phyloP scores from a whole-genome alignment of 2,113 vertebrate genomes.

The Tupaia chinensis region DNA sequence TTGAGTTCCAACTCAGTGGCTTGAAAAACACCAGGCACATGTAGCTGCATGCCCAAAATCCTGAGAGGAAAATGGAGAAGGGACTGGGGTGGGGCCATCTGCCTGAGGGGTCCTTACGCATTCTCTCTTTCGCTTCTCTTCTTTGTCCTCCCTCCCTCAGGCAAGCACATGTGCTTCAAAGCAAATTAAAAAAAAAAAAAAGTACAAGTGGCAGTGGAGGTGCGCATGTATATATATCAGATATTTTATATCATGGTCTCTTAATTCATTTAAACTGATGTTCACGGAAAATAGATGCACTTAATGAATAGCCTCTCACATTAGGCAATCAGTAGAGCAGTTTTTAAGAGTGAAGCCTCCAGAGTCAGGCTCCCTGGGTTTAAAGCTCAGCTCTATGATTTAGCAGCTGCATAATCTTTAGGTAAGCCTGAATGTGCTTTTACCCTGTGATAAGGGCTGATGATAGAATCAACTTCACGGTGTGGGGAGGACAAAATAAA shows the following conservation, averaged over 20 bases:
- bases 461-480: background rate
- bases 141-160: too few species aligned
- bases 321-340: background rate
- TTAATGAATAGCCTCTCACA: background rate
- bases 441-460: background rate
- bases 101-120: too few species aligned
- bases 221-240: too few species aligned
- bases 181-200: too few species aligned
- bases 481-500: background rate
- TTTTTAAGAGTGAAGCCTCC: background rate
- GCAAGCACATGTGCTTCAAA: too few species aligned
- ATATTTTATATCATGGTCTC: background rate
- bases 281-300: background rate
- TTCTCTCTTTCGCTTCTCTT: too few species aligned
- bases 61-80: too few species aligned
- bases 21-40: too few species aligned
- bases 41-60: too few species aligned
- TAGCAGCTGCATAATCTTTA: background rate
- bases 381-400: background rate
- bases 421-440: background rate
- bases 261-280: background rate
- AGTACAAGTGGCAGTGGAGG: background rate
- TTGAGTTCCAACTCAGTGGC: too few species aligned
- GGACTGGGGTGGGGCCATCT: too few species aligned
- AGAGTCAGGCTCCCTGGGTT: background rate